Base-by-base conservation (phyloP, 2,113 vertebrate genomes). In the Oreotragus oreotragus region DNA sequence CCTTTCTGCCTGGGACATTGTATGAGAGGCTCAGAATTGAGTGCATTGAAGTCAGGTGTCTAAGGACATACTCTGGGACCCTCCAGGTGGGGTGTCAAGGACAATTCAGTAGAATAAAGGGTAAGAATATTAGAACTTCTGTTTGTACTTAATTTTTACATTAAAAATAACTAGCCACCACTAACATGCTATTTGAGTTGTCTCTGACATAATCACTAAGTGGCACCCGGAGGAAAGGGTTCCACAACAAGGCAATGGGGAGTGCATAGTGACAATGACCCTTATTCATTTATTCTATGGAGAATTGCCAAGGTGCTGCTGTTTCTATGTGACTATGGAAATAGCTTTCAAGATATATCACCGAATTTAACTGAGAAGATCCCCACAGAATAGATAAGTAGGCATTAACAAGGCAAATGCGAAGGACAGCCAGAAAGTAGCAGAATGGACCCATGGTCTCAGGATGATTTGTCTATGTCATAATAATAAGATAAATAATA, bases 81-180 rank as follows among this genome's bases (percentile, higher is more conserved):
- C 60, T 62, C 76, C 9, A 5, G 10, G 27, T n/a, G 7, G 17
- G 6, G 15, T 4, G 3, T 16, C 62, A 13, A 36, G 15, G 77
- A 27, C 21, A 49, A 27, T 11, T 86, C 55, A 55, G 27, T 79
- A 39, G 43, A 91, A 51, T 45, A 81, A 93, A 81, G 49, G 47
- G 27, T 14, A 14, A 60, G 79, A 19, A 17, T 51, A 30, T 30
- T 39, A 93, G 30, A 77, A 79, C 64, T 73, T 45, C 43, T 16
- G 3, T 55, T 27, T 21, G 13, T 73, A 55, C 51, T 66, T 96
- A 49, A 64, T 57, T 21, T 91, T 85, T 85, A 85, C 9, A 80
- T 88, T 77, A 85, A 96, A 97, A 88, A 45, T 47, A 62, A 33
- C 43, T 85, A 58, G 47, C 73, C 15, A 70, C 9, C 15, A 49